Evolutionary conservation across 2,888 invertebrate genomes (phyloP), one percentile per base, ranked within the genome.

Genomic region (Thymelicus lineola): DNA sequence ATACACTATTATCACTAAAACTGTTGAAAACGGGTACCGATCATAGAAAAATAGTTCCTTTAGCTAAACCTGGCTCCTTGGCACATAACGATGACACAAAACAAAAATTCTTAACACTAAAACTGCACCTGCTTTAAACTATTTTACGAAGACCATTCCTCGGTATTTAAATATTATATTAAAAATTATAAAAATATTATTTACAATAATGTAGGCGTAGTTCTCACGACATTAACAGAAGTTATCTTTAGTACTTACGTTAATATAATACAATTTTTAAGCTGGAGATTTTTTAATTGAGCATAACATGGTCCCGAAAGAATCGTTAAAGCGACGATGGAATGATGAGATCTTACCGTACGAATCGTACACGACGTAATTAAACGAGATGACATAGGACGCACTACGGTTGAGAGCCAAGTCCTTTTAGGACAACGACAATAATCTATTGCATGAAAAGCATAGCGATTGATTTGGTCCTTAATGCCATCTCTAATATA

Each of bases 291-390:
- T 83, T 80, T 82, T 74, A 76, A 85, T 87, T 87, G 86, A 88
- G 88, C 88, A 87, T 76, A 75, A 71, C n/a, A 48, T 86, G 89
- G 85, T 90, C 86, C 86, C 86, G 82, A 78, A 77, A 76, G 75
- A 71, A 74, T 70, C 77, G 80, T 88, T 89, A 90, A 90, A 90
- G 88, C 87, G 78, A 83, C 75, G 79, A 83, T 91, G 92, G 93
- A 93, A 93, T 93, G 93, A 85, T 93, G 92, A 92, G 93, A 93
- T 92, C 93, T 88, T 85, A 85, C 76, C 84, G 80, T 78, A 80
- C 76, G 67, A 70, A 66, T 55, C 59, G 64, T 70, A 64, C 63
- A 42, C 28, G 36, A 48, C 14, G 66, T 48, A 59, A 42, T 28
- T 48, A 62, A 48, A 38, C 35, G 48, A 69, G 62, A 63, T 69